phyloP scores from a whole-genome alignment of 2,113 vertebrate species.

The Sturnira hondurensis region DNA sequence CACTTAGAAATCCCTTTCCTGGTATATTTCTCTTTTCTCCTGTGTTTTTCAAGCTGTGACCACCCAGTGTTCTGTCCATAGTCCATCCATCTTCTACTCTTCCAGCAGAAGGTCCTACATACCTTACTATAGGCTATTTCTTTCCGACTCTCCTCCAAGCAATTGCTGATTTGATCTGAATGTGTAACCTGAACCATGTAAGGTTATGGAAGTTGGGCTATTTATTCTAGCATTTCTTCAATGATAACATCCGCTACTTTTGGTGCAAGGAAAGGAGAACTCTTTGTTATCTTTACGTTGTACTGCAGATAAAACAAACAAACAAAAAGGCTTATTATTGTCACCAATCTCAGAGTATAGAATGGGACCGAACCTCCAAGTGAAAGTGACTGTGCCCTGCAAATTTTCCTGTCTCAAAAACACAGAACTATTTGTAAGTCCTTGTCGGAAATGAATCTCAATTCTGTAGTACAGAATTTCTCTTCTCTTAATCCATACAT shows the following conservation, averaged over 20 bases:
- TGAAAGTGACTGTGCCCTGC: constrained; percentile 12
- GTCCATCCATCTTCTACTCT: constrained; percentile 59
- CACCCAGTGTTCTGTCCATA: constrained; percentile 68
- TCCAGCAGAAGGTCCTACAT: constrained; percentile 34
- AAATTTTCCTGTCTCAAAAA: constrained; percentile 34
- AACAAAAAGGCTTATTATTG: neutral
- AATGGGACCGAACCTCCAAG: constrained; percentile 49
- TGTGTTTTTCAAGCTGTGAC: constrained; percentile 63
- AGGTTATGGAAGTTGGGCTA: constrained; percentile 38
- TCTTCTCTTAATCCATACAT: neutral
- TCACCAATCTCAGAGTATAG: constrained; percentile 46
- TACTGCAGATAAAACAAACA: neutral
- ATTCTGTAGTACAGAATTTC: neutral
- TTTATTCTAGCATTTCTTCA: constrained; percentile 62
- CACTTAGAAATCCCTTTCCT: constrained; percentile 44
- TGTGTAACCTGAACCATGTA: constrained; percentile 13
- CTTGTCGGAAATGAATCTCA: constrained; percentile 74
- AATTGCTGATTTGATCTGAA: neutral
- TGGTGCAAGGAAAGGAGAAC: constrained; percentile 31
- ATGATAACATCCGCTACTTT: constrained; percentile 52
- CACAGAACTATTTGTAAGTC: constrained; percentile 64
- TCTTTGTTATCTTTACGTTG: neutral
- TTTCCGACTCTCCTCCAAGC: neutral
- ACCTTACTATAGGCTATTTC: constrained; percentile 53
- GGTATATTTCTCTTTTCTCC: constrained; percentile 66